Evolutionary conservation across 2,888 invertebrate genomes (phyloP), one percentile per base, ranked within the genome.

Genomic region (Encarsia formosa): DNA sequence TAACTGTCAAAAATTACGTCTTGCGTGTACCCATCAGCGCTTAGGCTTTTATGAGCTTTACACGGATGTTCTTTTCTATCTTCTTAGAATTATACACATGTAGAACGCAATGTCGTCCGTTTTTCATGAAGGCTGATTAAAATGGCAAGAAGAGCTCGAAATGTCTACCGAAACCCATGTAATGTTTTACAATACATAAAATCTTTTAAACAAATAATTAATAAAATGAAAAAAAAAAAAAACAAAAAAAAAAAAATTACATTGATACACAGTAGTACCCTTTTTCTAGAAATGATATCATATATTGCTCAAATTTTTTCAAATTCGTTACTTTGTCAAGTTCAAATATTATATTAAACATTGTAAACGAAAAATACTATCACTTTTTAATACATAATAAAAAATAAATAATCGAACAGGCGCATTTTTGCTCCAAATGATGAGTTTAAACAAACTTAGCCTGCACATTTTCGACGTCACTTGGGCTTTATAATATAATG

Each of bases 1-100:
- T 43, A 43, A 43, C 31, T 43, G 23, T 23, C 20, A 43, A 11
- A 31, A n/a, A 34, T 22, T 26, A 40, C 31, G 44, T 44, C 47
- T 50, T 47, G 50, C 47, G 47, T 48, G 42, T 54, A 51, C 51
- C 45, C 45, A 13, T 40, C 45, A 38, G 45, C 40, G 48, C 51
- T 48, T 51, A 38, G 15, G 37, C 44, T 51, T 55, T 41, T 41
- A 45, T 29, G 44, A 55, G 51, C 44, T 55, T 55, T 22, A 40
- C 49, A 46, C 26, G 24, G 16, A 38, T 34, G 20, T 42, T 54
- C 46, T 48, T 55, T 55, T 55, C 54, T 48, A 55, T 40, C 51
- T 55, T 45, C 48, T 48, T 51, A 47, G 37, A 44, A 40, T 55
- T 23, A 38, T 45, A 5, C 29, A 46, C 37, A 26, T 29, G 43